A percentile compares a stretch with the other conserved stretches of the same genome.
Conservation (phyloP, 2,888 invertebrate species). For the Crocallis elinguaria region DNA sequence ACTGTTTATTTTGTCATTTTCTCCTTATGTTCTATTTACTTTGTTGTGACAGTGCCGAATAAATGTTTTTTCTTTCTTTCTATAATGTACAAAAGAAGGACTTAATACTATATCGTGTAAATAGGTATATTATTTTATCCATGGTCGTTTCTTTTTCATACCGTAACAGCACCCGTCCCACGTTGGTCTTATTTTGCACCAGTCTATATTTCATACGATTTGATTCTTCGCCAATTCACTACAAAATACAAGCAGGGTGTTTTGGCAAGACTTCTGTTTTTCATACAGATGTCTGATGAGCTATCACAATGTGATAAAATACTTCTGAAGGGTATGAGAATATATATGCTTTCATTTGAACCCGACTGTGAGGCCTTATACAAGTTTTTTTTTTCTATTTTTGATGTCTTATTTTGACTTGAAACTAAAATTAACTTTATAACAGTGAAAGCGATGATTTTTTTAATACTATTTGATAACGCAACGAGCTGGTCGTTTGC, state of each 20-base stretch:
- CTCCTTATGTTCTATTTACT: no score
- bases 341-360: no score
- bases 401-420: no score
- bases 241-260: background rate
- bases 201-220: slow-evolving; percentile 4
- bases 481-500: no score
- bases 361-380: no score
- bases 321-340: background rate
- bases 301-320: background rate
- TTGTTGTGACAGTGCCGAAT: background rate
- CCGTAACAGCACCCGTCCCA: background rate
- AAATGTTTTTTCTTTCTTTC: background rate
- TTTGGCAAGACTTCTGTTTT: background rate
- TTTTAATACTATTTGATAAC: no score
- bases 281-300: background rate
- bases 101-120: no score
- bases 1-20: no score
- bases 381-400: background rate
- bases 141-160: background rate
- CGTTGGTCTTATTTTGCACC: slow-evolving; percentile 1
- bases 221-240: slow-evolving; percentile 14
- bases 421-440: no score
- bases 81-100: no score
- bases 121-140: no score
- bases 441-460: no score